A percentile compares a stretch with the other conserved stretches of the same genome.
Conservation (phyloP, 1,140 invertebrate species). For the Macrobrachium rosenbergii region DNA sequence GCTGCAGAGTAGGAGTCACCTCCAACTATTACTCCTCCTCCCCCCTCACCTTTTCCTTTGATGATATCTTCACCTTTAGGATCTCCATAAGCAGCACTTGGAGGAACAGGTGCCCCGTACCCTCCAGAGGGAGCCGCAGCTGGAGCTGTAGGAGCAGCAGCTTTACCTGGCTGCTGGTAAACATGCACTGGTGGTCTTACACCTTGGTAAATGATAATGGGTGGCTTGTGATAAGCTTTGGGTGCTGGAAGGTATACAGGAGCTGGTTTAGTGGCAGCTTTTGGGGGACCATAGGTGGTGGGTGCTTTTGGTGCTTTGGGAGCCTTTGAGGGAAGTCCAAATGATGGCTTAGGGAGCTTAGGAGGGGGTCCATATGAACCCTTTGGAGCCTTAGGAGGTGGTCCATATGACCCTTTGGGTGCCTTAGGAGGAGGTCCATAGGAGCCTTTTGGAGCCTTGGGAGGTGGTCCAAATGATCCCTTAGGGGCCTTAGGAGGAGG, state of each 20-base stretch:
- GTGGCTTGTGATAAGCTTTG: slow-evolving; percentile 70
- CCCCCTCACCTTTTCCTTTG: slow-evolving; percentile 25
- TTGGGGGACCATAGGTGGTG: slow-evolving; percentile 45
- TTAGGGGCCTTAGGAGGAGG: slow-evolving; percentile 52
- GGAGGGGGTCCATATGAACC: slow-evolving; percentile 40
- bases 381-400: slow-evolving; percentile 40
- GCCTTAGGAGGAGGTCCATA: slow-evolving; percentile 61
- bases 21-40: slow-evolving; percentile 32
- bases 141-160: background rate
- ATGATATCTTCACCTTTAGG: slow-evolving; percentile 65
- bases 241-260: slow-evolving; percentile 69
- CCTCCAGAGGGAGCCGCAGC: background rate
- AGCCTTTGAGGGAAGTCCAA: slow-evolving; percentile 48
- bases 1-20: slow-evolving; percentile 37
- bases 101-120: slow-evolving; percentile 37
- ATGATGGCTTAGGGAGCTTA: slow-evolving; percentile 25
- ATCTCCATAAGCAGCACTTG: slow-evolving; percentile 47
- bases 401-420: slow-evolving; percentile 31
- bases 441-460: slow-evolving; percentile 37
- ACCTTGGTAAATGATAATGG: slow-evolving; percentile 72
- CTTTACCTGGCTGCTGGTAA: slow-evolving; percentile 67
- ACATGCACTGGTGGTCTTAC: slow-evolving; percentile 71
- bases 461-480: slow-evolving; percentile 64
- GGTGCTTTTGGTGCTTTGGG: slow-evolving; percentile 42
- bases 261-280: slow-evolving; percentile 46